Evolutionary conservation across 2,797 vertebrate species (phyloP).

Genomic region (Esox masquinongy): DNA sequence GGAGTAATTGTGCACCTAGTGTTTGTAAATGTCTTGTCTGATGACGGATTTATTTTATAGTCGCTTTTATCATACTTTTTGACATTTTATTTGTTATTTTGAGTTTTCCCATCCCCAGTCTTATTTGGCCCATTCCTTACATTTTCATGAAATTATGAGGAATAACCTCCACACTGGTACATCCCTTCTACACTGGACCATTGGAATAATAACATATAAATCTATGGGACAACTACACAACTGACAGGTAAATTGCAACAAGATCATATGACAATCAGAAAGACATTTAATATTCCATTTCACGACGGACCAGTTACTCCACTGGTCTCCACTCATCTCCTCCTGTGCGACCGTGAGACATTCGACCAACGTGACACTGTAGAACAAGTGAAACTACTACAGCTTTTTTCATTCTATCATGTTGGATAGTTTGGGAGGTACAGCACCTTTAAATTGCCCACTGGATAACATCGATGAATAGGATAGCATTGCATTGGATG

Average conservation of each 20-base stretch:
- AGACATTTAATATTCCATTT: slow-evolving; percentile 1
- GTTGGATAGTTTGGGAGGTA: neutral
- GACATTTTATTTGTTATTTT: slow-evolving; percentile 41
- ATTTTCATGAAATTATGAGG: slow-evolving; percentile 7
- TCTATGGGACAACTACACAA: neutral
- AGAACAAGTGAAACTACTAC: neutral
- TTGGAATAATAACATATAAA: neutral
- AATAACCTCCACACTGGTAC: neutral
- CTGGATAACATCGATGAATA: slow-evolving; percentile 17
- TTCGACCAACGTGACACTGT: neutral
- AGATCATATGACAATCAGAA: neutral
- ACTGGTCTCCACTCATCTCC: neutral
- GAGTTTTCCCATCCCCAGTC: slow-evolving; percentile 18
- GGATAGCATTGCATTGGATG: slow-evolving; percentile 19
- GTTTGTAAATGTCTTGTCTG: slow-evolving; percentile 84
- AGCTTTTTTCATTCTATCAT: neutral
- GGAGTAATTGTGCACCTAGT: slow-evolving; percentile 85
- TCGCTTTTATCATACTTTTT: slow-evolving; percentile 64
- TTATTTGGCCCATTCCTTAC: slow-evolving; percentile 25
- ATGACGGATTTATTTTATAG: slow-evolving; percentile 67
- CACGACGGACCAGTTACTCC: neutral
- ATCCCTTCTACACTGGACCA: neutral
- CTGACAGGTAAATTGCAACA: neutral
- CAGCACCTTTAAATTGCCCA: neutral
- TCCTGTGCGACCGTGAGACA: neutral